A percentile compares a stretch with the other conserved stretches of the same genome.
Conservation (phyloP, 2,797 vertebrate genomes). For the Sebastes itinus region DNA sequence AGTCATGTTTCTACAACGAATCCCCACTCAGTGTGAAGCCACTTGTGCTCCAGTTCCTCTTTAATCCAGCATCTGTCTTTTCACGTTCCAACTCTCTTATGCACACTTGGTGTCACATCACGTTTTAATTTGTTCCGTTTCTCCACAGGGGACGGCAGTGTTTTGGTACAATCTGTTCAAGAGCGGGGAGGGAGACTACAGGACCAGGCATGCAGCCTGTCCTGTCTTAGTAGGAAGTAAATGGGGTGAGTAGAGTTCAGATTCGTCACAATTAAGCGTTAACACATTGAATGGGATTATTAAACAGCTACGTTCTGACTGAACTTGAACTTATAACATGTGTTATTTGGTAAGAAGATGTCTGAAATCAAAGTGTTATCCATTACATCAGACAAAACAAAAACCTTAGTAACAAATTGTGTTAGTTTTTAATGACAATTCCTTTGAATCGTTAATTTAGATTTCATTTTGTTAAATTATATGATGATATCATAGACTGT, state of each 20-base stretch:
- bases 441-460: background rate
- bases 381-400: background rate
- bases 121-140: background rate
- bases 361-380: background rate
- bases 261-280: background rate
- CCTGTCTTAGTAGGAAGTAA: conserved; percentile 97
- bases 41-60: background rate
- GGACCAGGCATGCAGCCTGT: conserved; percentile 96
- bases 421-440: background rate
- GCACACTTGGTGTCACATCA: background rate
- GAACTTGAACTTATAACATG: background rate
- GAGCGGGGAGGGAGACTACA: conserved; percentile 96
- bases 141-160: conserved; percentile 91
- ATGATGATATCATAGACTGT: too few relatives aligned
- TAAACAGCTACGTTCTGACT: background rate
- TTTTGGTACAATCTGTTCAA: conserved; percentile 98
- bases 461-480: too few relatives aligned
- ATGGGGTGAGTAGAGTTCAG: conserved; percentile 89
- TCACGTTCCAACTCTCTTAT: background rate
- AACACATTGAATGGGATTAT: background rate
- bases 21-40: background rate
- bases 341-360: background rate
- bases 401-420: background rate
- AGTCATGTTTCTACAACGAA: background rate
- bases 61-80: background rate